Evolutionary conservation across 2,888 invertebrate species (phyloP).

Genomic region (Bombyx huttoni): DNA sequence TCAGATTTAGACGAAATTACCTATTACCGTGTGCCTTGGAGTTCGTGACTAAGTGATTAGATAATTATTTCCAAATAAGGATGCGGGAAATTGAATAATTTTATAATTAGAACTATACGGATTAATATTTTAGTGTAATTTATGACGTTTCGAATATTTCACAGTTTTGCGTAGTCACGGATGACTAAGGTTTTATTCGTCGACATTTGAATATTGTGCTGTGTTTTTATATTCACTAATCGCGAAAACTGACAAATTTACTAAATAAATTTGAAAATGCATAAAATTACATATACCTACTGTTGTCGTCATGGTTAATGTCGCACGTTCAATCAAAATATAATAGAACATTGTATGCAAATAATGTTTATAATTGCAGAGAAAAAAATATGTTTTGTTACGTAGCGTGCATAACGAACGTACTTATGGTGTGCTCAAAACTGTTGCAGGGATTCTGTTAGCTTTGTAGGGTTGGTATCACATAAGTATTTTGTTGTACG

Average conservation of each 20-base stretch:
- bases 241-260: too few species aligned
- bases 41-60: not conserved
- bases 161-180: too few species aligned
- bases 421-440: constrained; percentile 33
- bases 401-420: constrained; percentile 41
- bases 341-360: not conserved
- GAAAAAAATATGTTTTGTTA: constrained; percentile 21
- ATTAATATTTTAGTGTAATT: too few species aligned
- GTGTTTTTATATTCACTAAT: too few species aligned
- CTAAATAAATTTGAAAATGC: too few species aligned
- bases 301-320: not conserved
- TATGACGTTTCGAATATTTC: too few species aligned
- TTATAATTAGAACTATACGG: too few species aligned
- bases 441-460: constrained; percentile 21
- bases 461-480: constrained; percentile 16
- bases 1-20: not conserved
- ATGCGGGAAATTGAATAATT: not conserved
- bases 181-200: too few species aligned
- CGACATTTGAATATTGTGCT: too few species aligned
- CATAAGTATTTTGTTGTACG: not conserved
- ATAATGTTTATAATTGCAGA: not conserved
- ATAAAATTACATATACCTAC: too few species aligned
- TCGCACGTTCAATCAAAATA: not conserved
- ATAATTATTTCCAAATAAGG: not conserved
- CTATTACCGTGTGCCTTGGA: not conserved